Evolutionary conservation across 2,113 vertebrate genomes (phyloP).

Genomic region (Cottus gobio): DNA sequence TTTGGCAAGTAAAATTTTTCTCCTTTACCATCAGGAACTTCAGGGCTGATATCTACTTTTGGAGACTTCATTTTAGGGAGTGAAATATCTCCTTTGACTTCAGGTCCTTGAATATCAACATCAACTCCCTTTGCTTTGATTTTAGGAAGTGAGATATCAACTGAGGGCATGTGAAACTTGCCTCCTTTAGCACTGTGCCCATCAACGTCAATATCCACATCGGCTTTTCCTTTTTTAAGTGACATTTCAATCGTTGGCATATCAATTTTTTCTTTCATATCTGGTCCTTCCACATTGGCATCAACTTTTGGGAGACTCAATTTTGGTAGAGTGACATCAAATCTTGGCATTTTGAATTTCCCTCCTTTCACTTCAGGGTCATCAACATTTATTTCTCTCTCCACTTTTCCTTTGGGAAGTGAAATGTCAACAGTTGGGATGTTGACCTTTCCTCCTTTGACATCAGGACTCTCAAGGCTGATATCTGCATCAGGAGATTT

Average conservation of each 20-base stretch:
- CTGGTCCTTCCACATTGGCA: slow-evolving; percentile 30
- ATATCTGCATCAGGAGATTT: slow-evolving; percentile 36
- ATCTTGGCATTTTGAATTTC: slow-evolving; percentile 51
- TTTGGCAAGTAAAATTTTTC: slow-evolving; percentile 50
- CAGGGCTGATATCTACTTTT: background rate
- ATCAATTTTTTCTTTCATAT: slow-evolving; percentile 19
- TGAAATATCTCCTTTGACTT: slow-evolving; percentile 66
- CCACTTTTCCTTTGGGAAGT: slow-evolving; percentile 62
- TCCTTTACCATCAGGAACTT: slow-evolving; percentile 38
- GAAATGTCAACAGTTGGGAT: slow-evolving; percentile 66
- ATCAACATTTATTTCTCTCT: slow-evolving; percentile 27
- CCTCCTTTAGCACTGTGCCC: slow-evolving; percentile 35
- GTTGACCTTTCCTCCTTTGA: slow-evolving; percentile 59
- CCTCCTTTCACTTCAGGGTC: slow-evolving; percentile 40
- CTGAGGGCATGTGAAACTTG: slow-evolving; percentile 72
- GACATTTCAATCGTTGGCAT: slow-evolving; percentile 53
- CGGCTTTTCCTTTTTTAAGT: slow-evolving; percentile 46
- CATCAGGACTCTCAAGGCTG: slow-evolving; percentile 31
- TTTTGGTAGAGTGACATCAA: slow-evolving; percentile 53
- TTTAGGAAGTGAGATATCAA: slow-evolving; percentile 76
- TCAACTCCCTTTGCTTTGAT: slow-evolving; percentile 45
- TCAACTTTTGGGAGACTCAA: slow-evolving; percentile 21
- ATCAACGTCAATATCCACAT: slow-evolving; percentile 4
- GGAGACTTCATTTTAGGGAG: slow-evolving; percentile 61
- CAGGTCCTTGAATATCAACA: slow-evolving; percentile 51